phyloP scores from a whole-genome alignment of 2,113 vertebrate species.

The Bufo bufo region DNA sequence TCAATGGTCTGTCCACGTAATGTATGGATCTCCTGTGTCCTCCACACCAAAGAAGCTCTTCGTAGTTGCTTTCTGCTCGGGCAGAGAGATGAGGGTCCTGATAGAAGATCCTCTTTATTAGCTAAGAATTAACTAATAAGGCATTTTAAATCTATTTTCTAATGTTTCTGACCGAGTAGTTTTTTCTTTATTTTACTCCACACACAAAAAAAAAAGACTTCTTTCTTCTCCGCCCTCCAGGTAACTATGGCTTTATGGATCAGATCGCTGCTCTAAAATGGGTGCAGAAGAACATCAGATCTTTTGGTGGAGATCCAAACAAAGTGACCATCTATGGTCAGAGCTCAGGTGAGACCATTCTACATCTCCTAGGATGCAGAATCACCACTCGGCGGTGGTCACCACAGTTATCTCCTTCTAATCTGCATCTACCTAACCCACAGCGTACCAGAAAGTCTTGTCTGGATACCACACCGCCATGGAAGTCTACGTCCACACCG shows the following conservation, averaged over 20 bases:
- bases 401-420: not conserved
- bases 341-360: conserved; percentile 70
- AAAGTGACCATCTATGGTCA: conserved; percentile 79
- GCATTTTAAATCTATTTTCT: too few relatives aligned
- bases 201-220: not conserved
- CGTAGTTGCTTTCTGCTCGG: not conserved
- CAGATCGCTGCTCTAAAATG: conserved; percentile 78
- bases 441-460: not conserved
- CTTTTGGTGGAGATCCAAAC: conserved; percentile 77
- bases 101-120: too few relatives aligned
- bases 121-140: too few relatives aligned
- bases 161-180: too few relatives aligned
- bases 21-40: not conserved
- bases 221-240: conserved; percentile 57
- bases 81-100: not conserved
- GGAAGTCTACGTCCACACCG: too few relatives aligned
- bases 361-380: not conserved
- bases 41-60: not conserved
- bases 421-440: not conserved
- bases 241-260: conserved; percentile 82
- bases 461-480: not conserved
- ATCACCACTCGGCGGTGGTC: not conserved
- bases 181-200: too few relatives aligned
- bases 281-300: conserved; percentile 76
- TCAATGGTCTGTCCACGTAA: not conserved